Evolutionary conservation across 1,140 invertebrate species (phyloP).

Genomic region (Anastrepha obliqua): DNA sequence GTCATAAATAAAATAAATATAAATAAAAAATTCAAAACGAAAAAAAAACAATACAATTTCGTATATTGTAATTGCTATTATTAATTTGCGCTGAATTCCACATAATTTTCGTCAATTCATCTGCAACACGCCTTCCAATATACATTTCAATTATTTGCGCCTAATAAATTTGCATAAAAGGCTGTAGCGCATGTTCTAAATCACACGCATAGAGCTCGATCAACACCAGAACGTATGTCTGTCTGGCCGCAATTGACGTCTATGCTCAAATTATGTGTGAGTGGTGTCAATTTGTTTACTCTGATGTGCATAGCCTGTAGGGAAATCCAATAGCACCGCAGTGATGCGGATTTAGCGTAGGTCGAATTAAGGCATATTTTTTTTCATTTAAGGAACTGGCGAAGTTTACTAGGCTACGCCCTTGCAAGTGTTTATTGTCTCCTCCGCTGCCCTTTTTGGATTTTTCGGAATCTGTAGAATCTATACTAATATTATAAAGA

Average conservation of each 20-base stretch:
- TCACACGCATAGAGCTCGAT: neutral
- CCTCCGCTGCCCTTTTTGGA: no score
- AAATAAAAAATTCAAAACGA: neutral
- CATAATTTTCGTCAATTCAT: conserved; percentile 15
- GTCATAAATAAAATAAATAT: no score
- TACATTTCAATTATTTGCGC: conserved; percentile 29
- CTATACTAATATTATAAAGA: no score
- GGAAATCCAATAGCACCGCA: no score
- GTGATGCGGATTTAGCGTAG: no score
- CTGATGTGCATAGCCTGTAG: neutral
- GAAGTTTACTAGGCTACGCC: no score
- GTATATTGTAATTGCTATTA: neutral
- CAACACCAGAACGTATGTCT: neutral
- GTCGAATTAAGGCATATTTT: no score
- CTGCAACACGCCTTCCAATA: conserved; percentile 11
- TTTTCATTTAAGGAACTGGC: no score
- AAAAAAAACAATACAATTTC: neutral
- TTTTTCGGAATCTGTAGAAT: no score
- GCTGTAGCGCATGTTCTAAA: neutral
- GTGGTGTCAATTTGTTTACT: conserved; percentile 4
- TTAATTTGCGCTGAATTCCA: conserved; percentile 41
- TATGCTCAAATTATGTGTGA: neutral
- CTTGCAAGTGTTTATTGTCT: no score
- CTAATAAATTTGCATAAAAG: conserved; percentile 36
- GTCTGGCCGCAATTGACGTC: conserved; percentile 7